Conservation (phyloP, 2,888 invertebrate genomes). For the Clistopyga incitator region DNA sequence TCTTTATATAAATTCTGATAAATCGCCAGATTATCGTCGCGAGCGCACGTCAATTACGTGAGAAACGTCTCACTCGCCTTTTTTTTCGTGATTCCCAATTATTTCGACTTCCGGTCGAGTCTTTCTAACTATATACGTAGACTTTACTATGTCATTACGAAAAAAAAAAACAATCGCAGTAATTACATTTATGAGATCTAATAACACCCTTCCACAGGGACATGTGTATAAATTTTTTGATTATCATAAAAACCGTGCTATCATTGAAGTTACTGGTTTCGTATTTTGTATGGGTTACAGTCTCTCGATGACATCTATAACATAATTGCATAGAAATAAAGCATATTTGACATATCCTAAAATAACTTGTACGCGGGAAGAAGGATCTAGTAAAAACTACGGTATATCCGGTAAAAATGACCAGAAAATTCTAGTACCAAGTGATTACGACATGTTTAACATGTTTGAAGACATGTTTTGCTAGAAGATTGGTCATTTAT, state of each 20-base stretch:
- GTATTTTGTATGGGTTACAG: too few relatives aligned
- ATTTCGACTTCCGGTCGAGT: conserved; percentile 20
- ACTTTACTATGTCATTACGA: conserved; percentile 2
- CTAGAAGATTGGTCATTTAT: too few relatives aligned
- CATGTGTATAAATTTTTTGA: not conserved
- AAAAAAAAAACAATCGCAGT: conserved; percentile 7
- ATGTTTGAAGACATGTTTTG: too few relatives aligned
- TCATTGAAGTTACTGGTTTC: too few relatives aligned
- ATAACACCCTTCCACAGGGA: not conserved
- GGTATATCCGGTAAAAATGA: too few relatives aligned
- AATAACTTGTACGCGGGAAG: too few relatives aligned
- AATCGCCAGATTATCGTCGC: conserved; percentile 4
- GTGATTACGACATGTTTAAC: too few relatives aligned
- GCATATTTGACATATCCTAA: too few relatives aligned
- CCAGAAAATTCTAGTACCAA: too few relatives aligned
- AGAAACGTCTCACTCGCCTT: conserved; percentile 1
- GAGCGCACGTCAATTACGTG: not conserved
- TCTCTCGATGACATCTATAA: too few relatives aligned
- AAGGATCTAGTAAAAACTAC: too few relatives aligned
- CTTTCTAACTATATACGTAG: not conserved
- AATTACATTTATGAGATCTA: not conserved
- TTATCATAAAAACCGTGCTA: not conserved
- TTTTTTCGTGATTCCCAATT: not conserved
- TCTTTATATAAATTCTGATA: conserved; percentile 5
- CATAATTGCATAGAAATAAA: too few relatives aligned